Percentiles rank a stretch among this genome's conserved stretches.
phyloP scores from a whole-genome alignment of 37 sponge, comb jelly and placozoan genomes.

The Agelas oroides region DNA sequence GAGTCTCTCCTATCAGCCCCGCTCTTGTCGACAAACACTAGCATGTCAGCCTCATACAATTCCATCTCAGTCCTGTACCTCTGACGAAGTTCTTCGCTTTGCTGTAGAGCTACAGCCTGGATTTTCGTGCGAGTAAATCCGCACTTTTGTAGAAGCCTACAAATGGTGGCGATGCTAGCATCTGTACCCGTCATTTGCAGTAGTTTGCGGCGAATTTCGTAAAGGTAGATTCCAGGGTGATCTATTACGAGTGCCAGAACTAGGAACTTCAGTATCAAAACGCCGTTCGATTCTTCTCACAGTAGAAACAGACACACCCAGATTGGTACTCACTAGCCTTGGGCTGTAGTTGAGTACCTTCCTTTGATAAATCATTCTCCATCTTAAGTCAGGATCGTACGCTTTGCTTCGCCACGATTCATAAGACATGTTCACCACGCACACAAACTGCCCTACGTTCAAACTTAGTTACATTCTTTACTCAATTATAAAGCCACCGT shows the following conservation, averaged over 20 bases:
- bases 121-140: conserved; percentile 31
- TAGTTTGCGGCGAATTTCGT: too few relatives aligned
- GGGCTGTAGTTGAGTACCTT: too few relatives aligned
- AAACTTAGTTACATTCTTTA: too few relatives aligned
- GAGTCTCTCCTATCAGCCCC: conserved; percentile 36
- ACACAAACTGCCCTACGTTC: too few relatives aligned
- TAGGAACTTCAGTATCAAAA: neutral
- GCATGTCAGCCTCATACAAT: conserved; percentile 41
- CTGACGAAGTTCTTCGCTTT: too few relatives aligned
- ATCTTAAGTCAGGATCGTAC: too few relatives aligned
- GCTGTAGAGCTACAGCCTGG: conserved; percentile 38
- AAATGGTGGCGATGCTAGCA: conserved; percentile 24
- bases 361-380: too few relatives aligned
- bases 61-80: too few relatives aligned
- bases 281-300: neutral
- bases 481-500: too few relatives aligned
- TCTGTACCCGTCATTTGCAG: conserved; percentile 10
- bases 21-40: conserved; percentile 57
- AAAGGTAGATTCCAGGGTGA: conserved; percentile 21
- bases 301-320: neutral
- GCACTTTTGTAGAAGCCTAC: conserved; percentile 12
- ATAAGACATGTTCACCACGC: too few relatives aligned
- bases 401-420: too few relatives aligned
- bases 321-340: too few relatives aligned
- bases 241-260: conserved; percentile 11